phyloP scores from a whole-genome alignment of 2,113 vertebrate species.

The Neotragus pygmaeus region DNA sequence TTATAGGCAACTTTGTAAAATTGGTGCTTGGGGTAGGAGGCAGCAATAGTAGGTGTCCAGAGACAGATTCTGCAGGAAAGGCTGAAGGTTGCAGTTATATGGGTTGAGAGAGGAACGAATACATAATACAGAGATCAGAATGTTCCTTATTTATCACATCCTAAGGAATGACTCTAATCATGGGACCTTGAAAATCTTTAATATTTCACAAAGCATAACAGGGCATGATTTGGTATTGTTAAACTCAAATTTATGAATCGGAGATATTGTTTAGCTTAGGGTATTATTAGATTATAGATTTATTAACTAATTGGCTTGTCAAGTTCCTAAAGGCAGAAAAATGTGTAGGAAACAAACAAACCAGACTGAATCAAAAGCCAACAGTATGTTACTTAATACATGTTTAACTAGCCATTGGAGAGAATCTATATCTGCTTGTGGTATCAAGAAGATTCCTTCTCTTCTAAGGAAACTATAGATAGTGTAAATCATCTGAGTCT shows the following conservation, averaged over 20 bases:
- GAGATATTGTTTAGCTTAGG: background rate
- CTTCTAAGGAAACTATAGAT: background rate
- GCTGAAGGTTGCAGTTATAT: background rate
- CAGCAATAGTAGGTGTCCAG: background rate
- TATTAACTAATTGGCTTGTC: background rate
- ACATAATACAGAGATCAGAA: background rate
- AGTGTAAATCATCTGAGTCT: background rate
- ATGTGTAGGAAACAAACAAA: background rate
- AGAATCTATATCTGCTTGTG: background rate
- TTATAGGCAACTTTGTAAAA: background rate
- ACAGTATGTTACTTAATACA: background rate
- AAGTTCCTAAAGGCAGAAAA: background rate
- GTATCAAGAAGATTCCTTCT: background rate
- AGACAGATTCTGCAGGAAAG: constrained; percentile 13
- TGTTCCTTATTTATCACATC: background rate
- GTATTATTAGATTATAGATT: background rate
- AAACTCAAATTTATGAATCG: background rate
- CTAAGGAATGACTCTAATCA: background rate
- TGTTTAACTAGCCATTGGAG: background rate
- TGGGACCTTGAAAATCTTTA: background rate
- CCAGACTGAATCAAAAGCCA: background rate
- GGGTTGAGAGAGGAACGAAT: background rate
- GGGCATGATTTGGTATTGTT: background rate
- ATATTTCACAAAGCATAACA: background rate
- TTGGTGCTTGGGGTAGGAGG: background rate